Percentiles rank a stretch among this genome's conserved stretches.
phyloP scores from a whole-genome alignment of 2,113 vertebrate genomes.

The Prinia subflava region DNA sequence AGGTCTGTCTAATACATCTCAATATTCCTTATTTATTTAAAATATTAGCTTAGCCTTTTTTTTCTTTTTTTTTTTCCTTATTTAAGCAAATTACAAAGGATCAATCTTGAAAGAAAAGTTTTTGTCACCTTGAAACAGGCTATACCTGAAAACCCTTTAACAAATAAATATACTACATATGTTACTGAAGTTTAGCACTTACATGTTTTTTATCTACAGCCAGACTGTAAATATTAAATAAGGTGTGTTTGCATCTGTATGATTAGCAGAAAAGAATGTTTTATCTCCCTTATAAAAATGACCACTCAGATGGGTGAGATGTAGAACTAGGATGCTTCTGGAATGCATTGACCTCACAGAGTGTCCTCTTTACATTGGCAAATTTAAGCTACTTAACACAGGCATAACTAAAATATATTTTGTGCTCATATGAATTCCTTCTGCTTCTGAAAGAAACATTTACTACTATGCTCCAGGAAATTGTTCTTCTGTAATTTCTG shows the following conservation, averaged over 20 bases:
- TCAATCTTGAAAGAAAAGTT: background rate
- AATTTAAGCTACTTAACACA: background rate
- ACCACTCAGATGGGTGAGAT: background rate
- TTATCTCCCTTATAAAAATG: background rate
- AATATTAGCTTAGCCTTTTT: background rate
- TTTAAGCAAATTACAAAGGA: background rate
- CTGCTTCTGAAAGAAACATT: background rate
- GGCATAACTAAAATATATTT: background rate
- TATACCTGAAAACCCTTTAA: background rate
- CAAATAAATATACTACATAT: background rate
- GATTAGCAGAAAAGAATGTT: background rate
- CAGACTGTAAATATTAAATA: background rate
- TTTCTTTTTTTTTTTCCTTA: too few species aligned
- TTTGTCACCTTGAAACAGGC: background rate
- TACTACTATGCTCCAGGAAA: conserved; percentile 15
- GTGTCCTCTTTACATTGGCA: background rate
- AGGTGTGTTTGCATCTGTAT: background rate
- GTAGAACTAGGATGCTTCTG: background rate
- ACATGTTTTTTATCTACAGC: background rate
- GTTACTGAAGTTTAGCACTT: background rate
- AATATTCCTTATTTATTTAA: background rate
- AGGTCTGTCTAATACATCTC: background rate
- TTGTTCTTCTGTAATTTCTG: conserved; percentile 16
- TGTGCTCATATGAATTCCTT: background rate
- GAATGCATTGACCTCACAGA: background rate